These are phyloP conservation scores for Crotalus viridis DNA, from an alignment of 2,113 vertebrate species.

Conservation along the genomic window DNA sequence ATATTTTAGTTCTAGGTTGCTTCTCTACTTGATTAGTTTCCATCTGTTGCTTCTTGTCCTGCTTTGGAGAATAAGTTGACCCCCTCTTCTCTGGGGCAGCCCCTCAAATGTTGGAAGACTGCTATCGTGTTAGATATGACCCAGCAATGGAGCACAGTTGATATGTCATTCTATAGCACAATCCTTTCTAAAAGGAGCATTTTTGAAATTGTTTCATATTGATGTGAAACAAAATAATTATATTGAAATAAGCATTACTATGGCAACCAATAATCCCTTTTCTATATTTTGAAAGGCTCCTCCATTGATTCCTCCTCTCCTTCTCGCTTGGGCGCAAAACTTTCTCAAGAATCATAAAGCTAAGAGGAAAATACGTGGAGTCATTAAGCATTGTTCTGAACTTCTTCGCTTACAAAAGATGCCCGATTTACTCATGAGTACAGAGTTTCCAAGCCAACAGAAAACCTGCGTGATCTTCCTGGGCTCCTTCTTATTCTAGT, in stretches of 20 bases:
- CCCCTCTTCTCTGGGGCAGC: background rate
- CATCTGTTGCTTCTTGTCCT: background rate
- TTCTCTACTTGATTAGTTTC: background rate
- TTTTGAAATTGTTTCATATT: conserved; percentile 40
- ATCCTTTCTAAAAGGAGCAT: conserved; percentile 28
- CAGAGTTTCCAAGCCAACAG: background rate
- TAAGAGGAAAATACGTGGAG: conserved; percentile 35
- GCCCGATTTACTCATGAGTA: background rate
- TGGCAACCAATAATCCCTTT: conserved; percentile 49
- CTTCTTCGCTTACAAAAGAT: conserved; percentile 12
- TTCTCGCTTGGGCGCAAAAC: background rate
- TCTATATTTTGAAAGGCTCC: conserved; percentile 49
- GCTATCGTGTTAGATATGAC: background rate
- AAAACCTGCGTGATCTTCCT: background rate
- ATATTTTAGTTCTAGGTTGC: background rate
- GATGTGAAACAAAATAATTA: conserved; percentile 36
- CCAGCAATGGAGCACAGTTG: background rate
- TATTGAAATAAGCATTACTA: conserved; percentile 47
- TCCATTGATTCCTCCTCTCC: conserved; percentile 6
- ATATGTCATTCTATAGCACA: conserved; percentile 17
- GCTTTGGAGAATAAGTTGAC: background rate
- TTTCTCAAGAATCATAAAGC: conserved; percentile 29
- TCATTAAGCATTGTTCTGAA: background rate
- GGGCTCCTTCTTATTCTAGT: background rate
- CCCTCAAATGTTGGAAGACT: background rate